Base-by-base conservation (phyloP, 2,888 invertebrate genomes). In the Athalia cordata region DNA sequence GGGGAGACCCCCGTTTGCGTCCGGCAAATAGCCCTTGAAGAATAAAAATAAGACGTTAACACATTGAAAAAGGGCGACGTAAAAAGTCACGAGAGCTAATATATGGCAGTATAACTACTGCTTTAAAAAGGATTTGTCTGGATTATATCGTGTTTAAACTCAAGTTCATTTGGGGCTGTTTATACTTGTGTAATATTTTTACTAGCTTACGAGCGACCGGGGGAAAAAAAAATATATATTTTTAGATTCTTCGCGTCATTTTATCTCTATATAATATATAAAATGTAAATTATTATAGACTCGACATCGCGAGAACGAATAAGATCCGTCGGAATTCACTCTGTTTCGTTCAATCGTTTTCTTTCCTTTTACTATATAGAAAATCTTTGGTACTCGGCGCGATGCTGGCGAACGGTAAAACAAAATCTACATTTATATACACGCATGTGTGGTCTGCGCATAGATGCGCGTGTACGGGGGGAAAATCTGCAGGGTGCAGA, bases 31-130 rank as follows among this genome's bases (percentile, higher is more conserved):
- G 75, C 81, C 81, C 82, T 82, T 80, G 81, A 86, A 87, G 86
- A 81, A 87, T 86, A 85, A 88, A 87, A 88, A 88, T 87, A 87
- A 88, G 88, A 89, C 87, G 89, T 87, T 88, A 88, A 89, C 89
- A 86, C 88, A 86, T 84, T 85, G 84, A 29, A 29, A 29, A 83
- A 68, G 70, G 77, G 49, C 11, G 61, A 66, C 79, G 57, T 80
- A 82, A 81, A 83, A 83, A 83, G 79, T 80, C 80, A 47, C 78
- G 72, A 78, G 70, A 74, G 70, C 79, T 81, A 82, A 83, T 84
- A 86, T 84, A 85, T 81, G 86, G 83, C 83, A 79, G 81, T 82
- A 84, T 85, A 85, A 83, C 83, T 68, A 80, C 79, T 79, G 68
- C 80, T 80, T 82, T 80, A 82, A 81, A 81, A 83, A 83, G 83